Conservation (phyloP, 1,140 invertebrate species). For the Penaeus japonicus region DNA sequence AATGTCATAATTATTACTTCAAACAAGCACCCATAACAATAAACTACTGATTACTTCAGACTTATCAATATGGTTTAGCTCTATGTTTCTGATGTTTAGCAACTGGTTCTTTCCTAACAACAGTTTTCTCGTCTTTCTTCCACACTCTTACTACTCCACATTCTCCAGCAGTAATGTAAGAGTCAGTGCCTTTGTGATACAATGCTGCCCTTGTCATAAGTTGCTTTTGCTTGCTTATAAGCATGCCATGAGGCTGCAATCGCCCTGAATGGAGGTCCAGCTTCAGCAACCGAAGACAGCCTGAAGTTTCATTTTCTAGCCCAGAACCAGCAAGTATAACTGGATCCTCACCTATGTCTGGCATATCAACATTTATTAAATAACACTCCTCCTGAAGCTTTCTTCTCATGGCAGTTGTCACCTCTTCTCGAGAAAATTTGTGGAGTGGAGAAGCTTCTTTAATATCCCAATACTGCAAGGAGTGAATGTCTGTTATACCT, state of each 20-base stretch:
- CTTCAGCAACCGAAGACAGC: slow-evolving; percentile 25
- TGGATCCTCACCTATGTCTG: neutral
- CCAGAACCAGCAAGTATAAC: slow-evolving; percentile 28
- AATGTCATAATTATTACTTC: too few species aligned
- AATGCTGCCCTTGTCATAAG: slow-evolving; percentile 17
- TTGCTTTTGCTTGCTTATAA: neutral
- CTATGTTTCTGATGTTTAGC: neutral
- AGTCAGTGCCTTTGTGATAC: slow-evolving; percentile 21
- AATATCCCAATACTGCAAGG: slow-evolving; percentile 76
- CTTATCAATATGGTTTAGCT: slow-evolving; percentile 33
- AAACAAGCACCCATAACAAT: too few species aligned
- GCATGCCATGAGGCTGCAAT: slow-evolving; percentile 20
- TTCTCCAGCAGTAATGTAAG: slow-evolving; percentile 36
- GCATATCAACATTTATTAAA: neutral
- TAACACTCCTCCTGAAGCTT: slow-evolving; percentile 46
- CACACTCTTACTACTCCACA: slow-evolving; percentile 37
- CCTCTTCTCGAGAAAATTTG: slow-evolving; percentile 69
- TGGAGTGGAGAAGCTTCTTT: slow-evolving; percentile 70
- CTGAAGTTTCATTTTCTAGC: neutral
- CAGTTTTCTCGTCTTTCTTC: neutral
- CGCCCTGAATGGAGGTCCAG: slow-evolving; percentile 14
- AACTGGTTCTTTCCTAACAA: neutral
- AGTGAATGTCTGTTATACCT: slow-evolving; percentile 44
- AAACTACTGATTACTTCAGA: too few species aligned
- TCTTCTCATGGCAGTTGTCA: slow-evolving; percentile 66